Base-by-base conservation (phyloP, 2,888 invertebrate genomes). In the Gymnosoma rotundatum region DNA sequence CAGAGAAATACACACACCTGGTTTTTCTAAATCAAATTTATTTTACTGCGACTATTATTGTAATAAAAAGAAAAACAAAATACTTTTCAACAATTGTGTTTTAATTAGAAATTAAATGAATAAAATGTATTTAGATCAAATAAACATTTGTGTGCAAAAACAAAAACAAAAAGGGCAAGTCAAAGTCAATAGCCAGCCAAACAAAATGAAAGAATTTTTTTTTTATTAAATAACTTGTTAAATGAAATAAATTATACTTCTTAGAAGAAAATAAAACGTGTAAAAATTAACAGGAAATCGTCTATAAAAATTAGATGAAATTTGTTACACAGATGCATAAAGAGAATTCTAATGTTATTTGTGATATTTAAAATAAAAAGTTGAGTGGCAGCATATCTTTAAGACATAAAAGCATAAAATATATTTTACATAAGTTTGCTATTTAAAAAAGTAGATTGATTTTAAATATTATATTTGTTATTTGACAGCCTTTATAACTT, bases 101-200 rank as follows among this genome's bases (percentile, higher is more conserved):
- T 75, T 69, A 76, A 72, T 76, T 60, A 70, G 32, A 61, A 63
- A 75, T 75, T 70, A 63, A 81, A 75, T 63, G 58, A 74, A 52
- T 42, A 21, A 25, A 52, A 66, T 42, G 42, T 48, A 69, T 69
- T n/a, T 69, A 63, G 48, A 75, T 69, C 74, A 74, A 74, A 67
- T 25, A 52, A 74, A 54, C 60, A 73, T 48, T 56, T 25, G 21
- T 25, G 60, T 79, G 21, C 36, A 63, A 21, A 61, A 52, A 38
- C 14, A 42, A 66, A 50, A 58, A 42, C 21, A 42, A 74, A 74
- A 80, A 80, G 81, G 81, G 81, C 75, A 81, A 75, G 70, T 81
- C 70, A 75, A 75, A 70, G 81, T 75, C 81, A 81, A 81, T 64
- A 52, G 38, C 16, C 48, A 52, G 38, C 16, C 48, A 64, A 56